Percentiles rank a stretch among this genome's conserved stretches.
phyloP scores from a whole-genome alignment of 2,888 invertebrate species.

The Pheosia gnoma region DNA sequence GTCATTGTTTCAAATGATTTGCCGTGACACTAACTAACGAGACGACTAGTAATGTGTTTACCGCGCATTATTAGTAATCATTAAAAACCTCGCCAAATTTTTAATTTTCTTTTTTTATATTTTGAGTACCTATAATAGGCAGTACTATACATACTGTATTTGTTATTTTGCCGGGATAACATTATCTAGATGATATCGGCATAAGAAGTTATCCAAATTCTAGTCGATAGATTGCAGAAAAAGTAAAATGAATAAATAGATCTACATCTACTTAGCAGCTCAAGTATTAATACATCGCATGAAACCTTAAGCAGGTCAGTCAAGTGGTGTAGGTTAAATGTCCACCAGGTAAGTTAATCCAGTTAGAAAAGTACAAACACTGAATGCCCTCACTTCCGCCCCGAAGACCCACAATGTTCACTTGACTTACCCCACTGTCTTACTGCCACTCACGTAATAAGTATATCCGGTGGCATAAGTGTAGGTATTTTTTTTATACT shows the following conservation, averaged over 20 bases:
- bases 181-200: not conserved
- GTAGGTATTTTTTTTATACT: not conserved
- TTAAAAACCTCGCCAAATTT: not conserved
- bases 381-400: slow-evolving; percentile 76
- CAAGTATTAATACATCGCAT: slow-evolving; percentile 61
- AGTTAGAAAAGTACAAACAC: slow-evolving; percentile 82
- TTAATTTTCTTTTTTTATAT: not conserved
- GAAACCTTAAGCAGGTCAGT: slow-evolving; percentile 80
- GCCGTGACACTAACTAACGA: too few relatives aligned
- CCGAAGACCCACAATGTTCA: slow-evolving; percentile 77
- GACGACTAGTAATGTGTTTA: too few relatives aligned
- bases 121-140: slow-evolving; percentile 1
- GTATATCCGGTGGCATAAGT: slow-evolving; percentile 42
- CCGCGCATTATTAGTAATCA: too few relatives aligned
- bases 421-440: slow-evolving; percentile 78
- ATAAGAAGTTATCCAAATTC: not conserved
- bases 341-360: slow-evolving; percentile 71
- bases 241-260: slow-evolving; percentile 22
- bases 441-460: slow-evolving; percentile 69
- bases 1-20: not conserved
- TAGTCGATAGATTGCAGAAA: not conserved
- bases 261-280: slow-evolving; percentile 52
- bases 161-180: not conserved
- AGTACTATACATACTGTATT: not conserved
- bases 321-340: slow-evolving; percentile 80